phyloP scores from a whole-genome alignment of 2,797 vertebrate genomes.

The Characodon lateralis region DNA sequence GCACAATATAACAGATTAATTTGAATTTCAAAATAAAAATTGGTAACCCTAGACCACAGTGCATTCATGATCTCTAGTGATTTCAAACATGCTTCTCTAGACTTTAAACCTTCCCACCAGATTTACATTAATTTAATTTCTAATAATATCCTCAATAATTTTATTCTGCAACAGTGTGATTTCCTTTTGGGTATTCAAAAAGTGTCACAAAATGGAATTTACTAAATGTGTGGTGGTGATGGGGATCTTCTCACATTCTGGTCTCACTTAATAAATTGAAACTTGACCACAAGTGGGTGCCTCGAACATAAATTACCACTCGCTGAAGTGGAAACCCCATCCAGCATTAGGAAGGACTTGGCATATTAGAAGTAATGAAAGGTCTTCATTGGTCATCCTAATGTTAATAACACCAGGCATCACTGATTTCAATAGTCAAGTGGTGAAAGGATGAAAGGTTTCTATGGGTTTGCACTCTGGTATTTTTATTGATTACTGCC shows the following conservation, averaged over 20 bases:
- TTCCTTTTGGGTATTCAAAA: background rate
- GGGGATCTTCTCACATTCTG: slow-evolving; percentile 37
- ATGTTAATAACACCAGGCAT: slow-evolving; percentile 63
- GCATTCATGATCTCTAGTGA: background rate
- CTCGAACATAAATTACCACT: slow-evolving; percentile 78
- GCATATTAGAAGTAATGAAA: slow-evolving; percentile 63
- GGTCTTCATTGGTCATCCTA: slow-evolving; percentile 57
- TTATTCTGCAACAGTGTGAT: background rate
- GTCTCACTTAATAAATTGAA: slow-evolving; percentile 73
- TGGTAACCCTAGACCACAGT: background rate
- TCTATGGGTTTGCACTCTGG: slow-evolving; percentile 63
- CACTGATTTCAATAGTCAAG: slow-evolving; percentile 66
- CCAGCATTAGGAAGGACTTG: slow-evolving; percentile 55
- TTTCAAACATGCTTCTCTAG: background rate
- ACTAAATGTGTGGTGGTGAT: background rate
- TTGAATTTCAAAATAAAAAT: slow-evolving; percentile 15
- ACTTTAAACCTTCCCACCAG: background rate
- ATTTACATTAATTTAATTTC: background rate
- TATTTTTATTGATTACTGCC: slow-evolving; percentile 61
- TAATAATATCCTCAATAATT: background rate
- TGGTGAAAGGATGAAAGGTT: slow-evolving; percentile 48
- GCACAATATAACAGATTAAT: slow-evolving; percentile 4
- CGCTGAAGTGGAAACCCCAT: slow-evolving; percentile 64
- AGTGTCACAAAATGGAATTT: background rate
- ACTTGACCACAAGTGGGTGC: slow-evolving; percentile 55